Conservation (phyloP, 2,888 invertebrate species). For the Mellilla xanthometata region DNA sequence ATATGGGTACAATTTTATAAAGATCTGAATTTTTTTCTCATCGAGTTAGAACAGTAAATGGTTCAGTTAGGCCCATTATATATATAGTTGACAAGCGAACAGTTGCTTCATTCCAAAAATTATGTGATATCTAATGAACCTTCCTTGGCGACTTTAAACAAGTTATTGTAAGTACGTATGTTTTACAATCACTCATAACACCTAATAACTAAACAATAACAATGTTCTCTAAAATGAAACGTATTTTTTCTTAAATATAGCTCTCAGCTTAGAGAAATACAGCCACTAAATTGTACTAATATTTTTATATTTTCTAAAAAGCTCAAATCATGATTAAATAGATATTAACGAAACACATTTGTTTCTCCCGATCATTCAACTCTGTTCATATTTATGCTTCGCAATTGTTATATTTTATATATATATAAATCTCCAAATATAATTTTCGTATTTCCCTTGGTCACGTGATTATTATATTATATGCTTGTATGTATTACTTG, state of each 20-base stretch:
- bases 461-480: conserved; percentile 18
- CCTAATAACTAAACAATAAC: too few species aligned
- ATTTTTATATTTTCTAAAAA: conserved; percentile 17
- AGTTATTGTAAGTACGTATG: too few species aligned
- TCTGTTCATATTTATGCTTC: conserved; percentile 23
- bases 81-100: conserved; percentile 5
- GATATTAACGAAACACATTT: neutral
- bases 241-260: neutral
- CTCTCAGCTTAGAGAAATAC: neutral
- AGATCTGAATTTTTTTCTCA: too few species aligned
- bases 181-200: too few species aligned
- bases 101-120: neutral
- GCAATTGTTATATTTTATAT: conserved; percentile 13
- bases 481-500: neutral
- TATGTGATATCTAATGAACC: too few species aligned
- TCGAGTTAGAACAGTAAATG: neutral
- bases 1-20: too few species aligned
- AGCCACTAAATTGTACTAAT: conserved; percentile 25
- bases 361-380: conserved; percentile 1
- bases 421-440: conserved; percentile 14
- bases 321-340: conserved; percentile 14
- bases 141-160: too few species aligned
- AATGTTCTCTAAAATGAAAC: too few species aligned
- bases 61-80: conserved; percentile 14
- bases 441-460: conserved; percentile 22